These are phyloP conservation scores for Holcopasites calliopsidis DNA, from an alignment of 1,140 invertebrate genomes.

Conservation along the genomic window DNA sequence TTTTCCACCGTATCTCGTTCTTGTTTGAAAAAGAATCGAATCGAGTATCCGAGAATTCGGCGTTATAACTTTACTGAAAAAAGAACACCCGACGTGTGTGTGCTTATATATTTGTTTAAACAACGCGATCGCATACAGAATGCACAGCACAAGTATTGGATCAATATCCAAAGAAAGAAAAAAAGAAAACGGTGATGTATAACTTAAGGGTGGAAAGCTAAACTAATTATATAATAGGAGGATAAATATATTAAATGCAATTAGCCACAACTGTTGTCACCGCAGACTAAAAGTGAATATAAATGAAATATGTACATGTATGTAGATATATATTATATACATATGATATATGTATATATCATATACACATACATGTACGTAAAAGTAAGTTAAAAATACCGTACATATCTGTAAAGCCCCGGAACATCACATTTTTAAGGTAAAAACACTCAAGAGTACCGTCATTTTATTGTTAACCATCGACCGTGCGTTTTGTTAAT, in stretches of 20 bases:
- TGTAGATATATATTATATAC: constrained; percentile 27
- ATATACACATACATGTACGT: constrained; percentile 39
- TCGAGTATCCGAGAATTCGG: constrained; percentile 23
- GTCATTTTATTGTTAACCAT: constrained; percentile 62
- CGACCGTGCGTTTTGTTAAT: constrained; percentile 49
- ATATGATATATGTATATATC: constrained; percentile 35
- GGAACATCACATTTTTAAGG: constrained; percentile 69
- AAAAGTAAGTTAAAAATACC: constrained; percentile 67
- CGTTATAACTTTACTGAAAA: background rate
- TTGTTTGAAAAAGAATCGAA: background rate
- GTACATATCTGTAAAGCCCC: constrained; percentile 75
- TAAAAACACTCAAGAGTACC: constrained; percentile 52
- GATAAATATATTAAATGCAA: constrained; percentile 52
- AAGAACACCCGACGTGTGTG: background rate
- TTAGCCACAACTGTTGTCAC: constrained; percentile 74
- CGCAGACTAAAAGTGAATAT: constrained; percentile 54
- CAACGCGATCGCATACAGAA: constrained; percentile 37
- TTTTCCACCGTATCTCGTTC: background rate
- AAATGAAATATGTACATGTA: constrained; percentile 24
- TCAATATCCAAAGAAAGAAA: constrained; percentile 40
- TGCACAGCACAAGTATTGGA: constrained; percentile 66
- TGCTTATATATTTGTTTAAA: background rate
- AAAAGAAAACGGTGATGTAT: constrained; percentile 22
- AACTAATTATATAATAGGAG: constrained; percentile 1
- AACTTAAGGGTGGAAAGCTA: background rate